A percentile compares a stretch with the other conserved stretches of the same genome.
Conservation (phyloP, 2,888 invertebrate genomes). For the Tolmerus cingulatus region DNA sequence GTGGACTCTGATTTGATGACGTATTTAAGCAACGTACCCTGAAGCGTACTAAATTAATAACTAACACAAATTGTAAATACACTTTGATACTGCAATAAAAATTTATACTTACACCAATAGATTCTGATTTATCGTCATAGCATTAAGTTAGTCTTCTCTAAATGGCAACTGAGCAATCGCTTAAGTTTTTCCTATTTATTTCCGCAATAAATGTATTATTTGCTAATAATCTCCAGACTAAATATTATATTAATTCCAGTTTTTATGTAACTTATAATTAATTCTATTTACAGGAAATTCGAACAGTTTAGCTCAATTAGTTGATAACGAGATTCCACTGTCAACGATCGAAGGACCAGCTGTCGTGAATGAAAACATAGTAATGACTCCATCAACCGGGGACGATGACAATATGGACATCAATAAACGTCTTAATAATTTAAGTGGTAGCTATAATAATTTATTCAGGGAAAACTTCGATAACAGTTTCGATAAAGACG, state of each 20-base stretch:
- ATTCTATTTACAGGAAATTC: constrained; percentile 67
- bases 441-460: constrained; percentile 62
- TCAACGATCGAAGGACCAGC: constrained; percentile 63
- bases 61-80: background rate
- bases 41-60: background rate
- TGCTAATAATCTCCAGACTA: background rate
- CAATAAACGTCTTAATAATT: constrained; percentile 53
- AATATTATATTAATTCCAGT: background rate
- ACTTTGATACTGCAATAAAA: background rate
- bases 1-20: background rate
- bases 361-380: background rate
- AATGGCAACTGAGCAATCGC: constrained; percentile 31
- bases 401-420: constrained; percentile 60
- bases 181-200: constrained; percentile 8
- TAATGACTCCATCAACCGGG: constrained; percentile 22
- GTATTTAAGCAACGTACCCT: background rate
- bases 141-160: constrained; percentile 12
- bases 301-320: constrained; percentile 72
- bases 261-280: constrained; percentile 45
- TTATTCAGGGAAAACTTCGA: constrained; percentile 61
- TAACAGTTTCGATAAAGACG: constrained; percentile 47
- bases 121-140: background rate
- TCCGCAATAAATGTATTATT: background rate
- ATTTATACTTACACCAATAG: background rate
- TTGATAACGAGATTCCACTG: constrained; percentile 71